Evolutionary conservation across 2,797 vertebrate genomes (phyloP), one percentile per base, ranked within the genome.

Genomic region (Cryptoblepharus egeriae): DNA sequence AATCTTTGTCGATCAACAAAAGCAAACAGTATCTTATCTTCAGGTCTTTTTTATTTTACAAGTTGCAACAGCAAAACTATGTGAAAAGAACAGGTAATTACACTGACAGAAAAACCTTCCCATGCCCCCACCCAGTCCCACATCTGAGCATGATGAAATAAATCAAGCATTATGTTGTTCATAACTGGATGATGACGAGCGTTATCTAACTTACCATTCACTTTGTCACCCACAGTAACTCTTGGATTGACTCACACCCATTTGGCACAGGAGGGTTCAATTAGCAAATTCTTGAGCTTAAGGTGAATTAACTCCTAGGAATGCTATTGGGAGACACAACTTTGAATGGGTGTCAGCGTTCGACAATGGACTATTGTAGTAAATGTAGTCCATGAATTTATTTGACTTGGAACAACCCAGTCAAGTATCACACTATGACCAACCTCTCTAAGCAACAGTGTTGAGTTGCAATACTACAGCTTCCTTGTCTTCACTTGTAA

Each of bases 121-220:
- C 80, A 90, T 88, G 86, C 86, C 88, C 87, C 88, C 91, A 84
- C 91, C 90, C 88, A 80, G 85, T 90, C 91, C 93, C 86, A 94
- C 91, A 90, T 90, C 87, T 88, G 84, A 93, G 88, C 80, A 88
- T 93, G 91, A 88, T 86, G 93, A 93, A 93, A 90, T 89, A 90
- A 91, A 75, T 88, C 90, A 84, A 88, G 85, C 12, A 57, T 85
- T 85, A n/a, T 80, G 58, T 69, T 83, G 83, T 89, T 90, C 3
- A 0, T 71, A 2, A 89, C 86, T 87, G 87, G 85, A 85, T 69
- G 83, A 88, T 92, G 92, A 92, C 89, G 88, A 93, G 90, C 78
- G 90, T 75, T 79, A 89, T 87, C 84, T 91, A 86, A 92, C 88
- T 90, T 80, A 80, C 88, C 80, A 87, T 90, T 92, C 90, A 88